A percentile compares a stretch with the other conserved stretches of the same genome.
phyloP scores from a whole-genome alignment of 2,113 vertebrate species.

The Microtus richardsoni region DNA sequence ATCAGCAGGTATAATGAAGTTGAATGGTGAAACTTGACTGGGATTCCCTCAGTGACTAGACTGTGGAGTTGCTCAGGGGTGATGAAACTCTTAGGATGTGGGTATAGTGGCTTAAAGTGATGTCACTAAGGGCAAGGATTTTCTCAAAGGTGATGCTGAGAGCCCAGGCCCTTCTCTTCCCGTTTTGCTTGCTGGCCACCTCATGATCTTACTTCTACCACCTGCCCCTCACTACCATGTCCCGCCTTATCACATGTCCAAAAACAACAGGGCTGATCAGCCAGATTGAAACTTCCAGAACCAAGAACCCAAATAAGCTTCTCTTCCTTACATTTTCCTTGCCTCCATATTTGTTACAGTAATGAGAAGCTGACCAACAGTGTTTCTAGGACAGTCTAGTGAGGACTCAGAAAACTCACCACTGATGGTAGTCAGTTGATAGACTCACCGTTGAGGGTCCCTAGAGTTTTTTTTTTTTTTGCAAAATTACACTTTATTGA shows the following conservation, averaged over 20 bases:
- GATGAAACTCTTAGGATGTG: neutral
- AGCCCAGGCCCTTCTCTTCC: fast-evolving
- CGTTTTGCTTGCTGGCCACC: neutral
- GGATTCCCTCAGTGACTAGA: neutral
- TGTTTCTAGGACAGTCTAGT: neutral
- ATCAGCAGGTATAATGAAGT: neutral
- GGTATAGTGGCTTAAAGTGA: too few species aligned
- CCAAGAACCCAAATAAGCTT: neutral
- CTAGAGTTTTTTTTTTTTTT: neutral
- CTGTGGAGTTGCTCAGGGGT: neutral
- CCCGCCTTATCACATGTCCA: neutral
- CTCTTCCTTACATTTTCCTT: neutral
- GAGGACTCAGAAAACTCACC: neutral
- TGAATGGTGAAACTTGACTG: neutral
- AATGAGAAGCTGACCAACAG: neutral
- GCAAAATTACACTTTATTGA: neutral
- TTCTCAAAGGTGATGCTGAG: neutral
- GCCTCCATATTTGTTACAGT: neutral
- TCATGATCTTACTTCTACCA: too few species aligned
- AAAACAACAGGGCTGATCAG: neutral
- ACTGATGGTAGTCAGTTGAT: neutral
- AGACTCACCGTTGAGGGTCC: neutral
- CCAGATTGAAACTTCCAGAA: neutral
- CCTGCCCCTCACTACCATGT: too few species aligned
- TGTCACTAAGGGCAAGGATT: fast-evolving